A percentile compares a stretch with the other conserved stretches of the same genome.
These are phyloP conservation scores for Tinea trinotella DNA, from an alignment of 2,888 invertebrate species.

Conservation along the genomic window DNA sequence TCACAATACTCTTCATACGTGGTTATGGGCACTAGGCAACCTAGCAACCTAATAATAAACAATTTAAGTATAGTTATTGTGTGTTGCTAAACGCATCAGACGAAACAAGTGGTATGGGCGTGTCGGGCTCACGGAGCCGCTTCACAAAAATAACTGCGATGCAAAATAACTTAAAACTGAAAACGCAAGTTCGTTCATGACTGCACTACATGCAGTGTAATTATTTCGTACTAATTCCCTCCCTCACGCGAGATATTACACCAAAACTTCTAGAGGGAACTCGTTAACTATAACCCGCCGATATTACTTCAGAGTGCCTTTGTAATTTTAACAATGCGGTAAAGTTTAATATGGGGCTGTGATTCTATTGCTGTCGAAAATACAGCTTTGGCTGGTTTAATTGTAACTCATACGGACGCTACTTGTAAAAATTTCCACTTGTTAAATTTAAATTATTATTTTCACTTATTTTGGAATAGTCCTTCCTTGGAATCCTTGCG, in stretches of 20 bases:
- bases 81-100: neutral
- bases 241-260: constrained; percentile 31
- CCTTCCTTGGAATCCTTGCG: too few species aligned
- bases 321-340: constrained; percentile 14
- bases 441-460: too few species aligned
- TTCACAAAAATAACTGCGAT: constrained; percentile 26
- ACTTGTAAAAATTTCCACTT: too few species aligned
- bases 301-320: constrained; percentile 8
- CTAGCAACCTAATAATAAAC: too few species aligned
- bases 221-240: constrained; percentile 39
- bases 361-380: constrained; percentile 2
- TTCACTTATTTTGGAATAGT: too few species aligned
- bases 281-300: constrained; percentile 13
- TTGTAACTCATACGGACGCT: too few species aligned
- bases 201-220: constrained; percentile 32
- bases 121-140: constrained; percentile 13
- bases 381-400: too few species aligned
- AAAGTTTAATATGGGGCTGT: neutral
- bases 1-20: too few species aligned
- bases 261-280: constrained; percentile 7
- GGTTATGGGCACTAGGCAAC: too few species aligned
- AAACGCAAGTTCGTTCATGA: constrained; percentile 28
- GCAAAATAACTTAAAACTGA: constrained; percentile 32
- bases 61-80: too few species aligned
- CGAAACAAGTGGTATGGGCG: neutral